Percentiles rank a stretch among this genome's conserved stretches.
Evolutionary conservation across 2,888 invertebrate genomes (phyloP).

Genomic region (Lasioglossum villosulum): DNA sequence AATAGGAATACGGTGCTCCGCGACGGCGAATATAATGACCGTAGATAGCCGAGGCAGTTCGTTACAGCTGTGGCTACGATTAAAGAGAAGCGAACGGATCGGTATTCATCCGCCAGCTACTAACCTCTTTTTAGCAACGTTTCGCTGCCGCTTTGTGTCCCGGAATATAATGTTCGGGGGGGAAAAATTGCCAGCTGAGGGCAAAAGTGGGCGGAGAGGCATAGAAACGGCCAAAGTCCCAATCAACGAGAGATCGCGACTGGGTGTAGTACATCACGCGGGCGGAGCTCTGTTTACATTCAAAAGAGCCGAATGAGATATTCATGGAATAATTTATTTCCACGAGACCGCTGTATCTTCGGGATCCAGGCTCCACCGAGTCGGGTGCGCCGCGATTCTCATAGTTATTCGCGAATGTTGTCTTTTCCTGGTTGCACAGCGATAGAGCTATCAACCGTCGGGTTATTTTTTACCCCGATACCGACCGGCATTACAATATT

Average conservation of each 20-base stretch:
- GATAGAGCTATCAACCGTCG: background rate
- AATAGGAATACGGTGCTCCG: background rate
- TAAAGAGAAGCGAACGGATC: slow-evolving; percentile 51
- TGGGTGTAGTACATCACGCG: slow-evolving; percentile 31
- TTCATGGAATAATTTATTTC: slow-evolving; percentile 72
- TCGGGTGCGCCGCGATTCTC: slow-evolving; percentile 6
- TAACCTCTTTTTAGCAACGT: slow-evolving; percentile 54
- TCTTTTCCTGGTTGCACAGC: background rate
- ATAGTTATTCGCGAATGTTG: background rate
- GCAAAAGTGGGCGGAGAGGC: background rate
- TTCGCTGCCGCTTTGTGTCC: slow-evolving; percentile 51
- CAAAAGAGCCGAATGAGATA: slow-evolving; percentile 66
- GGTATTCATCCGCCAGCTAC: slow-evolving; percentile 47
- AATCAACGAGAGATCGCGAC: slow-evolving; percentile 60
- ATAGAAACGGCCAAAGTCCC: slow-evolving; percentile 46
- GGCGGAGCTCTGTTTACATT: slow-evolving; percentile 62
- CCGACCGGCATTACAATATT: slow-evolving; percentile 16
- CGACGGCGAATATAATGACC: slow-evolving; percentile 36
- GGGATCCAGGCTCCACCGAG: background rate
- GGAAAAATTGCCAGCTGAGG: slow-evolving; percentile 20
- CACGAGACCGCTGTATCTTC: slow-evolving; percentile 32
- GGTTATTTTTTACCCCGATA: slow-evolving; percentile 4
- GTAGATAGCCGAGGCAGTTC: slow-evolving; percentile 25
- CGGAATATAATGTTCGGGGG: slow-evolving; percentile 35
- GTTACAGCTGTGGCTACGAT: slow-evolving; percentile 55